Percentiles rank a stretch among this genome's conserved stretches.
Conservation (phyloP, 1,140 invertebrate species). For the Maconellicoccus hirsutus region DNA sequence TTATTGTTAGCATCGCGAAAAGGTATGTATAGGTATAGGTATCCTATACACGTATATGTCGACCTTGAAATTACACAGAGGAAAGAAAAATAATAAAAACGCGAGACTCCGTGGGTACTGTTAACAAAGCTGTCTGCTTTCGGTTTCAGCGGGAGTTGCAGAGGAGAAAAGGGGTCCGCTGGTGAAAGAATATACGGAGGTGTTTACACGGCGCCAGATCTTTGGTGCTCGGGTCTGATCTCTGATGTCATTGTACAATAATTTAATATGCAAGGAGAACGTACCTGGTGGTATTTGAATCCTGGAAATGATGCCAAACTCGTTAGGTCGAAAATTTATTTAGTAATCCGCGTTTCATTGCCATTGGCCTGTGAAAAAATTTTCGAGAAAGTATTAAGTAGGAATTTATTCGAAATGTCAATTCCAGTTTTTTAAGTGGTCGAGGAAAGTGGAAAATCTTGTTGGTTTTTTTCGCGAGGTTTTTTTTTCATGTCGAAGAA, state of each 20-base stretch:
- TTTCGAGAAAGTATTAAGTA: no score
- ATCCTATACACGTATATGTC: constrained; percentile 17
- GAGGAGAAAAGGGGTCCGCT: constrained; percentile 14
- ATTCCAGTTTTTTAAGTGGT: no score
- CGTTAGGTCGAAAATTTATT: neutral
- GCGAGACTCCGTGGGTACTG: constrained; percentile 17
- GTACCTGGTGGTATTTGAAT: neutral
- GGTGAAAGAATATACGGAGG: constrained; percentile 16
- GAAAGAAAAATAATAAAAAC: constrained; percentile 22
- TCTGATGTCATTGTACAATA: neutral
- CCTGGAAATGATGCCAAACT: neutral
- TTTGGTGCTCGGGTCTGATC: no score
- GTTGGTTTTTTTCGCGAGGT: no score
- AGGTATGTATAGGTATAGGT: constrained; percentile 16
- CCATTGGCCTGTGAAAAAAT: no score
- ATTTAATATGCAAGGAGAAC: neutral
- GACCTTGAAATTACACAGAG: constrained; percentile 21
- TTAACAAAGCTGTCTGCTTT: constrained; percentile 21
- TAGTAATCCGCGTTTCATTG: no score
- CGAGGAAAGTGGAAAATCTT: no score
- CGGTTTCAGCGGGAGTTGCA: constrained; percentile 15
- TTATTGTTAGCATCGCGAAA: constrained; percentile 20
- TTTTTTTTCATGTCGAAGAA: no score
- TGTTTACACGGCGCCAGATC: neutral
- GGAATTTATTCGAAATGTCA: no score